A percentile compares a stretch with the other conserved stretches of the same genome.
phyloP scores from a whole-genome alignment of 92 coral and sea anemone genomes.

The Montipora capitata region DNA sequence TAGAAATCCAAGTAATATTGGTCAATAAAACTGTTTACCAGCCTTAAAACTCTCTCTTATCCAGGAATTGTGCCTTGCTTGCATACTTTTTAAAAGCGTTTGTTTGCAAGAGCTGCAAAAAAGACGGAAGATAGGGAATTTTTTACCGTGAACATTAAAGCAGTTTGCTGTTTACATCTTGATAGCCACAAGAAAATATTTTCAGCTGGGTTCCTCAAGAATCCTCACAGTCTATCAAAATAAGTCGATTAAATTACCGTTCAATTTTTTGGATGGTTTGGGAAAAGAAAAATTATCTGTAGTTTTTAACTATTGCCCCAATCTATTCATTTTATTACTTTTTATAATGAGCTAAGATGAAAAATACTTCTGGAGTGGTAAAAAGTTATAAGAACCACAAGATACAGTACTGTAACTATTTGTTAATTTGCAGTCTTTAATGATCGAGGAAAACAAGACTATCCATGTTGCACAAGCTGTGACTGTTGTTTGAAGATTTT shows the following conservation, averaged over 20 bases:
- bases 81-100: too few relatives aligned
- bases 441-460: too few relatives aligned
- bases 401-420: too few relatives aligned
- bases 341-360: too few relatives aligned
- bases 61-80: background rate
- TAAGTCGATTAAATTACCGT: background rate
- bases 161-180: background rate
- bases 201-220: background rate
- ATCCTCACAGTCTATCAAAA: background rate
- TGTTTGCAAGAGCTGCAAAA: background rate
- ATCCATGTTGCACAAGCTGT: too few relatives aligned
- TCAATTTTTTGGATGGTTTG: background rate
- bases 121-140: background rate
- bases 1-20: background rate
- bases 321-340: too few relatives aligned
- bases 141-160: background rate
- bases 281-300: too few relatives aligned
- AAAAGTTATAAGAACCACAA: background rate
- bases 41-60: background rate
- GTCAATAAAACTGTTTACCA: background rate
- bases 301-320: too few relatives aligned
- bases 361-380: background rate
- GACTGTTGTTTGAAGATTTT: background rate
- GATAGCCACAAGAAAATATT: too few relatives aligned
- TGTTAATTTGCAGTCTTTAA: too few relatives aligned